These are phyloP conservation scores for Chymomyza costata DNA, from an alignment of 1,140 invertebrate species.

Conservation along the genomic window DNA sequence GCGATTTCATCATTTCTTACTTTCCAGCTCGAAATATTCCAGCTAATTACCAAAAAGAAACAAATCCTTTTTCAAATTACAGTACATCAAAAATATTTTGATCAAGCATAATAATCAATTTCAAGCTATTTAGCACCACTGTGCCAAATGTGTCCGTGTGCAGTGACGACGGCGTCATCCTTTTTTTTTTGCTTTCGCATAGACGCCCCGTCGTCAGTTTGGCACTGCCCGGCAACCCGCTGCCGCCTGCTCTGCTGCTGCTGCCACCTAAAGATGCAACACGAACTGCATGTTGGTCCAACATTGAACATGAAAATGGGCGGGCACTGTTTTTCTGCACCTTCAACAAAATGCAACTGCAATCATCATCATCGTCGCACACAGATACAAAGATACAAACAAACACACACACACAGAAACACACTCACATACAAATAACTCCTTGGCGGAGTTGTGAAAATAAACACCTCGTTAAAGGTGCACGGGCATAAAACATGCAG, in stretches of 20 bases:
- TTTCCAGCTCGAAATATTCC: too few species aligned
- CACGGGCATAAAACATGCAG: constrained; percentile 71
- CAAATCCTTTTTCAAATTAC: not conserved
- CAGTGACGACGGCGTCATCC: constrained; percentile 49
- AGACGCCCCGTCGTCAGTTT: constrained; percentile 62
- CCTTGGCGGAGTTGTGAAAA: constrained; percentile 69
- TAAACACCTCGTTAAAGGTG: constrained; percentile 74
- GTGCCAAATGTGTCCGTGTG: too few species aligned
- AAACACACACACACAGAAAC: constrained; percentile 12
- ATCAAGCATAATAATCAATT: not conserved
- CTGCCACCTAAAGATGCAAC: constrained; percentile 13
- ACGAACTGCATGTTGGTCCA: constrained; percentile 49
- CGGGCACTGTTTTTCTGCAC: constrained; percentile 68
- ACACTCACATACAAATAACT: constrained; percentile 1
- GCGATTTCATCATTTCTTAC: too few species aligned
- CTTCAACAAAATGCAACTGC: constrained; percentile 50
- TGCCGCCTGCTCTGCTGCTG: not conserved
- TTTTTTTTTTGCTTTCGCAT: constrained; percentile 65
- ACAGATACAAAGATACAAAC: not conserved
- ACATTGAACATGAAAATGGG: constrained; percentile 60
- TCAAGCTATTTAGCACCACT: constrained; percentile 16
- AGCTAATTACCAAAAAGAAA: too few species aligned
- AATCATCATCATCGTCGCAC: not conserved
- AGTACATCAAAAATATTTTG: not conserved
- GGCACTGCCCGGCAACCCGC: constrained; percentile 1